Conservation (phyloP, 2,888 invertebrate species). For the Ormyrus thymus region DNA sequence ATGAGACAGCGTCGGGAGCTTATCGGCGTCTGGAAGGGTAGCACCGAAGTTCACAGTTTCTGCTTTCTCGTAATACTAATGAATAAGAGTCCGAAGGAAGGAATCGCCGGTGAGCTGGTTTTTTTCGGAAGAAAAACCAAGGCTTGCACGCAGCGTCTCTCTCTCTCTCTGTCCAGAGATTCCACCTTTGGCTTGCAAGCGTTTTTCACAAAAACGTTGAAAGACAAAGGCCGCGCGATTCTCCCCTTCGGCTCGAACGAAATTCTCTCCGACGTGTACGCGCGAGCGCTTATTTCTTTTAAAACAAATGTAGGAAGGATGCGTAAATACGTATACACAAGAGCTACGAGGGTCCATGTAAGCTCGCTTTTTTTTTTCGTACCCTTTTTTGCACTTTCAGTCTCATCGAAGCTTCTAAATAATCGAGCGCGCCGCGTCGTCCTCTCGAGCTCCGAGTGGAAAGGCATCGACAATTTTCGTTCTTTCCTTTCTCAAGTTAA, state of each 20-base stretch:
- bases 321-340: constrained; percentile 69
- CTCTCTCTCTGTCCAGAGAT: too few relatives aligned
- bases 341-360: constrained; percentile 66
- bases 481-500: neutral
- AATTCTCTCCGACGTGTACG: constrained; percentile 18
- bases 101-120: neutral
- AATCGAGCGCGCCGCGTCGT: constrained; percentile 60
- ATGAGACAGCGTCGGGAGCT: constrained; percentile 25
- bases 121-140: constrained; percentile 13
- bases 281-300: constrained; percentile 15
- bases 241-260: neutral
- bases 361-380: constrained; percentile 70
- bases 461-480: neutral
- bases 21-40: constrained; percentile 26
- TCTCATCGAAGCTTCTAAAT: constrained; percentile 68
- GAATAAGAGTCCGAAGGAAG: constrained; percentile 51
- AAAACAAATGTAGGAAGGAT: constrained; percentile 55
- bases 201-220: neutral
- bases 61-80: constrained; percentile 65
- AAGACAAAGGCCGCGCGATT: neutral
- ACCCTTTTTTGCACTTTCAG: constrained; percentile 69
- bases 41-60: constrained; percentile 36
- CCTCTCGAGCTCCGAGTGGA: constrained; percentile 44
- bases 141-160: too few relatives aligned
- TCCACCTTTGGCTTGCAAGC: neutral